Percentiles rank a stretch among this genome's conserved stretches.
These are phyloP conservation scores for Bovichtus variegatus DNA, from an alignment of 2,797 vertebrate species.

Conservation along the genomic window DNA sequence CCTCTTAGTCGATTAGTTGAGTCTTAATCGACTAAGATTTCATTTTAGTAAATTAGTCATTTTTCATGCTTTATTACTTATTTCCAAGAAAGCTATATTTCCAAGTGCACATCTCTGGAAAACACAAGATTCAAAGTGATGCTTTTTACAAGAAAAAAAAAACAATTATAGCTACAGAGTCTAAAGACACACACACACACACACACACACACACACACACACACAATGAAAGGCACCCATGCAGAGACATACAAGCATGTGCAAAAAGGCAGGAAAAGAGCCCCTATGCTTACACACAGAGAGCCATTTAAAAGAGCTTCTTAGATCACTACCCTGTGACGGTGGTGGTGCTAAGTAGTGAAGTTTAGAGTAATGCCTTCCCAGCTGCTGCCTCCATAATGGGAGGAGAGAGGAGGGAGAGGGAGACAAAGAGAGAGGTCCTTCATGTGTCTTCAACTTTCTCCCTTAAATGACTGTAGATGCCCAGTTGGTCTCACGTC, in stretches of 20 bases:
- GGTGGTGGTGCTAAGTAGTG: constrained; percentile 86
- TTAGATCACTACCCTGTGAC: constrained; percentile 94
- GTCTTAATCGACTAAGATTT: too few species aligned
- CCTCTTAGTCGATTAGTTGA: too few species aligned
- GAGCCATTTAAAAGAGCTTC: constrained; percentile 84
- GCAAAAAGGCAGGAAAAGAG: constrained; percentile 44
- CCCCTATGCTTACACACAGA: constrained; percentile 43
- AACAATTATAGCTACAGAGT: constrained; percentile 13
- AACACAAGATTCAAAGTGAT: too few species aligned
- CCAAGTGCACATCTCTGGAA: too few species aligned
- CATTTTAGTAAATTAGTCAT: too few species aligned
- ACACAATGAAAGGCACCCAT: constrained; percentile 46
- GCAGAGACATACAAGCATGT: constrained; percentile 52
- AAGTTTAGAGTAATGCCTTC: constrained; percentile 88
- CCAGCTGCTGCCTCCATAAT: constrained; percentile 87
- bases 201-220: constrained; percentile 3
- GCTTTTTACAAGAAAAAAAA: neutral
- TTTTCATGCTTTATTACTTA: too few species aligned
- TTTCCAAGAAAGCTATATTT: too few species aligned
- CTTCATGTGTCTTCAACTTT: constrained; percentile 27
- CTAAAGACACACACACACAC: constrained; percentile 3
- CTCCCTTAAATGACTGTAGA: constrained; percentile 22
- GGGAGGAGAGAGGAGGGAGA: constrained; percentile 14
- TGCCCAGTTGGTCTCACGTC: constrained; percentile 20
- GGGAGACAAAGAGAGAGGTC: constrained; percentile 33